These are phyloP conservation scores for Macrotus californicus DNA, from an alignment of 2,113 vertebrate genomes.

Conservation along the genomic window DNA sequence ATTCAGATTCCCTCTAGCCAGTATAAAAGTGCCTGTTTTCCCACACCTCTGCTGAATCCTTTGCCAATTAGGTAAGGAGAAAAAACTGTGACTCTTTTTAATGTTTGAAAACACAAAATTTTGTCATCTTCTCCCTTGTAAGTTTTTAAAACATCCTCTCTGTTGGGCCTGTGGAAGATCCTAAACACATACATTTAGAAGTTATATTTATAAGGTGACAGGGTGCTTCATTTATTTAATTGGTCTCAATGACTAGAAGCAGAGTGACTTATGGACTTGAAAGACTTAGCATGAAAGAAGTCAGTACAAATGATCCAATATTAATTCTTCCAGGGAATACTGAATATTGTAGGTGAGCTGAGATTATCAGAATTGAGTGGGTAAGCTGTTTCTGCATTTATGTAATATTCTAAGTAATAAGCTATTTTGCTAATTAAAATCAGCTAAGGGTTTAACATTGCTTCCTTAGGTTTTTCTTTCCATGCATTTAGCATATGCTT, in stretches of 20 bases:
- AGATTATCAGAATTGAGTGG: neutral
- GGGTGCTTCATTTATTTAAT: neutral
- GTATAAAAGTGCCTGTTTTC: neutral
- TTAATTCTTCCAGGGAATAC: neutral
- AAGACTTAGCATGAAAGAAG: neutral
- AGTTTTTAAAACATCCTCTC: neutral
- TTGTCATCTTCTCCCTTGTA: neutral
- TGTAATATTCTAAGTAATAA: neutral
- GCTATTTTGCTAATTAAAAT: neutral
- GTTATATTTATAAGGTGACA: neutral
- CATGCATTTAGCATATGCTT: neutral
- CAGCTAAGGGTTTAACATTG: neutral
- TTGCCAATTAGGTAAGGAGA: neutral
- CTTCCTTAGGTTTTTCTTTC: neutral
- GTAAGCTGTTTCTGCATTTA: neutral
- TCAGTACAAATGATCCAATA: neutral
- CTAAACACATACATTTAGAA: neutral
- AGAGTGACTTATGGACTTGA: neutral
- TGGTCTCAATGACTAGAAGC: neutral
- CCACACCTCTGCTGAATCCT: neutral
- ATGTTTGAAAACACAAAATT: neutral
- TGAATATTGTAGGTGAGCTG: neutral
- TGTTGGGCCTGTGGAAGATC: neutral
- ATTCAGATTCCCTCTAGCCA: neutral
- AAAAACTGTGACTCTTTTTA: neutral